Evolutionary conservation across 1,140 invertebrate genomes (phyloP).

Genomic region (Drosophila mayri): DNA sequence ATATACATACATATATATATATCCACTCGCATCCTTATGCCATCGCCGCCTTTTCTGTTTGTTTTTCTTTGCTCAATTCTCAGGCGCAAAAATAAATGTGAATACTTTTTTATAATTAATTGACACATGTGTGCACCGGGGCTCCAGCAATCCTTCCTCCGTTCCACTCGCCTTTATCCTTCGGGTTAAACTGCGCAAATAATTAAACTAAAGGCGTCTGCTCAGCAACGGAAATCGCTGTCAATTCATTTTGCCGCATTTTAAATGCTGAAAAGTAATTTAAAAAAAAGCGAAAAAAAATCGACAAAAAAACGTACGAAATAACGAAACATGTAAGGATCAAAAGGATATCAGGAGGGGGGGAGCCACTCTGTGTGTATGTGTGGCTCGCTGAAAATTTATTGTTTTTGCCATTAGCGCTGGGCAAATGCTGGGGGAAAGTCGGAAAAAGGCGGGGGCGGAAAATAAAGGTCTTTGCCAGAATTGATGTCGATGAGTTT

Average conservation of each 20-base stretch:
- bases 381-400: conserved; percentile 63
- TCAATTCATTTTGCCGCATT: conserved; percentile 81
- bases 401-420: conserved; percentile 80
- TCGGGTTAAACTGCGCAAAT: conserved; percentile 58
- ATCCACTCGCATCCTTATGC: conserved; percentile 4
- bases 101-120: conserved; percentile 69
- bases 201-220: conserved; percentile 75
- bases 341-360: conserved; percentile 67
- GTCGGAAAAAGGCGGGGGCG: conserved; percentile 6
- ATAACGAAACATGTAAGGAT: conserved; percentile 61
- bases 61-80: conserved; percentile 38
- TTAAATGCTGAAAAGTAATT: conserved; percentile 80
- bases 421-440: conserved; percentile 58
- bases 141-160: conserved; percentile 30
- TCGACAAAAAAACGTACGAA: not conserved
- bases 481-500: conserved; percentile 57
- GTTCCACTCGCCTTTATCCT: conserved; percentile 26
- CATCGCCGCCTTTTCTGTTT: conserved; percentile 8
- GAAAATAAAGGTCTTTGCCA: conserved; percentile 37
- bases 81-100: conserved; percentile 43
- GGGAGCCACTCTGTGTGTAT: conserved; percentile 6
- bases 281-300: conserved; percentile 1
- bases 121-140: conserved; percentile 65
- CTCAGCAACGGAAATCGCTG: conserved; percentile 66
- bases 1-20: not conserved